Conservation (phyloP, 1,140 invertebrate species). For the Spodoptera frugiperda region DNA sequence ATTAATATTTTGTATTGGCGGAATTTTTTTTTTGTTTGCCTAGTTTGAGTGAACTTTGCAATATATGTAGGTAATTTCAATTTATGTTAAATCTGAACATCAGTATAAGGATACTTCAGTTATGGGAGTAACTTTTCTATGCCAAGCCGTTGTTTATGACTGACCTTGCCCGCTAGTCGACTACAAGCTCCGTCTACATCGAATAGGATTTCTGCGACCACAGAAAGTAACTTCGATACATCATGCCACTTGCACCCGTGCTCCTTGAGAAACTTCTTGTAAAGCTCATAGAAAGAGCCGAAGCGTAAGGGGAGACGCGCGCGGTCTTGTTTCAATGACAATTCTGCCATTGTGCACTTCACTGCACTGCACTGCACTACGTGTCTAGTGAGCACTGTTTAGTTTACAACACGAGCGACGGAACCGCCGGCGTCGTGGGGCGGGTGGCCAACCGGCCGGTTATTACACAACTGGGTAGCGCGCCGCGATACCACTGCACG, state of each 20-base stretch:
- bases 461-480: constrained; percentile 68
- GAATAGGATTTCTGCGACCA: constrained; percentile 81
- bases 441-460: constrained; percentile 67
- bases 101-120: neutral
- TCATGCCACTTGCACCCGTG: constrained; percentile 83
- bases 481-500: constrained; percentile 49
- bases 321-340: constrained; percentile 70
- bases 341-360: constrained; percentile 69
- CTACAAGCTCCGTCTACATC: constrained; percentile 78
- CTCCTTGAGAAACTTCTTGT: constrained; percentile 80
- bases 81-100: too few relatives aligned
- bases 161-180: constrained; percentile 78
- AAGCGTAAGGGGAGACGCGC: constrained; percentile 69
- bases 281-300: constrained; percentile 77
- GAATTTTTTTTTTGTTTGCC: too few relatives aligned
- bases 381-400: neutral
- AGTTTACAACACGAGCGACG: constrained; percentile 36
- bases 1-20: too few relatives aligned
- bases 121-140: neutral
- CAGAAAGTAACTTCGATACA: constrained; percentile 76
- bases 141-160: constrained; percentile 52
- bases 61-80: too few relatives aligned
- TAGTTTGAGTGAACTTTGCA: too few relatives aligned
- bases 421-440: constrained; percentile 55
- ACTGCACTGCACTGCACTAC: constrained; percentile 58